Percentiles rank a stretch among this genome's conserved stretches.
These are phyloP conservation scores for Orchestes rusci DNA, from an alignment of 2,888 invertebrate species.

Conservation along the genomic window DNA sequence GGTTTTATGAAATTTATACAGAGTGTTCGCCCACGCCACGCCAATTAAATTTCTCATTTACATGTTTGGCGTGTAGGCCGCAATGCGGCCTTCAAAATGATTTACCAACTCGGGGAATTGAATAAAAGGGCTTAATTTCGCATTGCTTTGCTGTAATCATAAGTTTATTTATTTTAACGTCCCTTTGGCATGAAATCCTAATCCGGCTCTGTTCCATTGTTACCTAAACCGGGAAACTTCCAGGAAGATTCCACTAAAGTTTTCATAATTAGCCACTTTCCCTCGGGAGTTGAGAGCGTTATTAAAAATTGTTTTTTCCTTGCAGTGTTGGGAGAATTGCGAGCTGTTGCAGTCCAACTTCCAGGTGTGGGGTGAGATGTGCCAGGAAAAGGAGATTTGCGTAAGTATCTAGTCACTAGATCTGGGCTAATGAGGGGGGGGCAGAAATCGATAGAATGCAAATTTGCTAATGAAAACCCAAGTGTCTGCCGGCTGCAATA, in stretches of 20 bases:
- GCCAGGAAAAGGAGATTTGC: conserved; percentile 63
- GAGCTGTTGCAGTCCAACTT: conserved; percentile 65
- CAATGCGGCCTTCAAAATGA: no score
- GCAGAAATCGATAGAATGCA: conserved; percentile 6
- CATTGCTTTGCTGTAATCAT: no score
- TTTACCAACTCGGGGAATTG: no score
- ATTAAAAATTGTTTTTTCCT: conserved; percentile 45
- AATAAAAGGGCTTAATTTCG: no score
- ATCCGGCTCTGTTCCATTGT: no score
- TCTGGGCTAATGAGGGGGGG: neutral
- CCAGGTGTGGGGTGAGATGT: conserved; percentile 65
- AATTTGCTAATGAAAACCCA: conserved; percentile 16
- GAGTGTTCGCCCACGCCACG: no score
- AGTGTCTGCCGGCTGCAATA: conserved; percentile 15
- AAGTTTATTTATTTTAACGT: no score
- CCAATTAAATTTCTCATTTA: no score
- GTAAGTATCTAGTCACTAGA: conserved; percentile 49
- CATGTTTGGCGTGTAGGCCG: no score
- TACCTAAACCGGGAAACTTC: no score
- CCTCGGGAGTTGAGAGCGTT: neutral
- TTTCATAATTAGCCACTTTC: neutral
- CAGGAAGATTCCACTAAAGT: neutral
- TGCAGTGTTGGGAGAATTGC: conserved; percentile 71
- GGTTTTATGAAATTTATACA: no score
- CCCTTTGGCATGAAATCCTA: no score